Evolutionary conservation across 2,888 invertebrate genomes (phyloP).

Genomic region (Tipula vernalis): DNA sequence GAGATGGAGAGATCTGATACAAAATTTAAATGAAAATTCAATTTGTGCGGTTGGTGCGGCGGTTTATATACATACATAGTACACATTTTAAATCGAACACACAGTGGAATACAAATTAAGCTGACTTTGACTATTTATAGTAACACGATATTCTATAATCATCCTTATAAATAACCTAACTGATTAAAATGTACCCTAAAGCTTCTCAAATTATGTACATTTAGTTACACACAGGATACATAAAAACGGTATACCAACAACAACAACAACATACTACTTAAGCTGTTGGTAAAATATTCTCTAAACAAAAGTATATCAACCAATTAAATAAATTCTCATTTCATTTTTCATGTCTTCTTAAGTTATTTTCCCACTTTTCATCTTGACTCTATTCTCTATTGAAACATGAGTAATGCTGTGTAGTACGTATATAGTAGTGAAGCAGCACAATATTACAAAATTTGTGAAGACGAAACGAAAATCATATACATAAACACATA

Average conservation of each 20-base stretch:
- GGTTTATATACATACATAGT: neutral
- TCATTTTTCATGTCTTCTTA: slow-evolving; percentile 4
- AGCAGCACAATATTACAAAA: neutral
- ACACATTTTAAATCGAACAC: neutral
- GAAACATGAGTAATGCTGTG: neutral
- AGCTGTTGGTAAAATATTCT: neutral
- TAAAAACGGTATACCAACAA: neutral
- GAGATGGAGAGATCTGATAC: neutral
- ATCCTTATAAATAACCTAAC: neutral
- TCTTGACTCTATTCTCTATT: neutral
- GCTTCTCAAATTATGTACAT: neutral
- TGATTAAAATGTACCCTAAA: neutral
- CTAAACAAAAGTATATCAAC: neutral
- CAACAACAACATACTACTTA: neutral
- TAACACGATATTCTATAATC: neutral
- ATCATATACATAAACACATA: neutral
- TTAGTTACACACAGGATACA: neutral
- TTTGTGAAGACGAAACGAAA: neutral
- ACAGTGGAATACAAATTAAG: neutral
- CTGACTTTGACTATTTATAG: neutral
- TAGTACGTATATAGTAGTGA: neutral
- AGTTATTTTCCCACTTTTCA: neutral
- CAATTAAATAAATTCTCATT: neutral
- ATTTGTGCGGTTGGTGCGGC: neutral
- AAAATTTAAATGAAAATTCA: neutral